A percentile compares a stretch with the other conserved stretches of the same genome.
Conservation (phyloP, 2,113 vertebrate genomes). For the Phalacrocorax carbo region DNA sequence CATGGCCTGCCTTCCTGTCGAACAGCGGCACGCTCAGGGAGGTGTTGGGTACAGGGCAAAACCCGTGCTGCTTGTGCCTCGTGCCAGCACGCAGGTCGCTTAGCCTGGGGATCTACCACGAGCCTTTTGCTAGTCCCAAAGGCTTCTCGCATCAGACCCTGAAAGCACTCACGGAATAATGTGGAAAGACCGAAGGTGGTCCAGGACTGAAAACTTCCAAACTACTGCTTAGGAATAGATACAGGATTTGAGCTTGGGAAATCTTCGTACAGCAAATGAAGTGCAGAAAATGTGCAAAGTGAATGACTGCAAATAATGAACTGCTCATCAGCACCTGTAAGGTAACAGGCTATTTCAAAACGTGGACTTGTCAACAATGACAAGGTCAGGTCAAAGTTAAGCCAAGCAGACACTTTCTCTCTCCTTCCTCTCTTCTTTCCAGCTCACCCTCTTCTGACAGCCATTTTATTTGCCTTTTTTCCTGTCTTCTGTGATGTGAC, state of each 20-base stretch:
- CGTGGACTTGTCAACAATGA: not conserved
- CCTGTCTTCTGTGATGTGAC: not conserved
- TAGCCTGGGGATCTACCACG: accelerated
- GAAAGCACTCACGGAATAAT: too few species aligned
- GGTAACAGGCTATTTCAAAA: not conserved
- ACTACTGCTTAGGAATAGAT: not conserved
- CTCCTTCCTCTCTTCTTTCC: not conserved
- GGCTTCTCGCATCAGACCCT: accelerated
- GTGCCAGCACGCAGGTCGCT: too few species aligned
- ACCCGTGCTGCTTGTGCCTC: not conserved
- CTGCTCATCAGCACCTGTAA: not conserved
- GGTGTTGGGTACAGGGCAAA: accelerated
- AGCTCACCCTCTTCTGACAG: not conserved
- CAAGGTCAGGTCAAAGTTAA: not conserved
- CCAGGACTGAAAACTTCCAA: not conserved
- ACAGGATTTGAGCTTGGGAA: not conserved
- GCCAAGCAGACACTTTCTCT: not conserved
- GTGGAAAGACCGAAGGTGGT: too few species aligned
- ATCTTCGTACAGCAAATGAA: not conserved
- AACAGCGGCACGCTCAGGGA: accelerated
- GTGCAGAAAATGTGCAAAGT: not conserved
- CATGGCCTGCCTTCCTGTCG: not conserved
- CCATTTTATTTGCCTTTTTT: not conserved
- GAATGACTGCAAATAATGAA: not conserved
- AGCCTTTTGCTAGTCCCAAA: not conserved